Evolutionary conservation across 2,888 invertebrate genomes (phyloP).

Genomic region (Limnephilus auricula): DNA sequence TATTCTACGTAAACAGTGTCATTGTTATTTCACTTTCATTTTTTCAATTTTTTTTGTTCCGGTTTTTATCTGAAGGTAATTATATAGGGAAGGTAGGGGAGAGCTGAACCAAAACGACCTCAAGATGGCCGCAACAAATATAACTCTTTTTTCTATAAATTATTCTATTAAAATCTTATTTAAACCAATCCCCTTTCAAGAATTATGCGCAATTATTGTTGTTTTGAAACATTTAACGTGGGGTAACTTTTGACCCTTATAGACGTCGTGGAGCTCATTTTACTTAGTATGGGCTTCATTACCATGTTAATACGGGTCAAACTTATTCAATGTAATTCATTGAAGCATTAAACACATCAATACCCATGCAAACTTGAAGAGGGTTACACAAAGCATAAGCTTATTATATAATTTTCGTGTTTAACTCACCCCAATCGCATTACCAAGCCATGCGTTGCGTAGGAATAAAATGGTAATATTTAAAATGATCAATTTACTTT

Average conservation of each 20-base stretch:
- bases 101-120: too few species aligned
- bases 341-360: not conserved
- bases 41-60: too few species aligned
- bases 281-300: not conserved
- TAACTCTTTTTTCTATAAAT: too few species aligned
- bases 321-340: not conserved
- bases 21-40: too few species aligned
- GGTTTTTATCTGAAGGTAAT: too few species aligned
- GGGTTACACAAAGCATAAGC: not conserved
- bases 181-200: too few species aligned
- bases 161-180: too few species aligned
- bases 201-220: too few species aligned
- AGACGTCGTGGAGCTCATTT: not conserved
- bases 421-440: not conserved
- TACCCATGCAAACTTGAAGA: not conserved
- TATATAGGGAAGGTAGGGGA: too few species aligned
- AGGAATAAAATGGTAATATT: slow-evolving; percentile 9
- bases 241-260: not conserved
- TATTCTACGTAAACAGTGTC: too few species aligned
- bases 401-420: not conserved
- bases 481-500: slow-evolving; percentile 16
- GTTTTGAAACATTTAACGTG: too few species aligned
- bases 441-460: not conserved
- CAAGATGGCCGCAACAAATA: too few species aligned
- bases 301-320: not conserved